Evolutionary conservation across 2,797 vertebrate species (phyloP).

Genomic region (Danio tinwini): DNA sequence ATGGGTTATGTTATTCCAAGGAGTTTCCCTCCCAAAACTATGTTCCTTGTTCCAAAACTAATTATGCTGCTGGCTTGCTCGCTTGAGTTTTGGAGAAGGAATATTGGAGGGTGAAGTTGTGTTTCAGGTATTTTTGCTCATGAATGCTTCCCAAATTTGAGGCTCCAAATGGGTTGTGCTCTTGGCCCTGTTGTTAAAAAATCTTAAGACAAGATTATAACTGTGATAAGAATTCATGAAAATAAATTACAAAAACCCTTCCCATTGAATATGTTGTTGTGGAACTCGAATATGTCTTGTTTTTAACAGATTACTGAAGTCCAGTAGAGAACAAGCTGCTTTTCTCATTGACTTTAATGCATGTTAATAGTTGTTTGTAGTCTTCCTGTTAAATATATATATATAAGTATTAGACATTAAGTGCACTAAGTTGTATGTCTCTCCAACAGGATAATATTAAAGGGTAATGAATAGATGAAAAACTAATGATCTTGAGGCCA

Average conservation of each 20-base stretch:
- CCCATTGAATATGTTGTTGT: not conserved
- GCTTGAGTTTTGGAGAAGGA: not conserved
- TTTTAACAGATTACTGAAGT: not conserved
- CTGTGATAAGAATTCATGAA: not conserved
- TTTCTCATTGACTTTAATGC: too few species aligned
- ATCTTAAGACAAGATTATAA: not conserved
- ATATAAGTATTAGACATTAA: not conserved
- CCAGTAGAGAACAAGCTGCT: too few species aligned
- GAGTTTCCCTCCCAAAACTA: not conserved
- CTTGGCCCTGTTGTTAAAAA: not conserved
- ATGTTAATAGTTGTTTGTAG: too few species aligned
- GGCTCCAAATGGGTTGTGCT: not conserved
- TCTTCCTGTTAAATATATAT: not conserved
- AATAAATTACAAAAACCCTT: not conserved
- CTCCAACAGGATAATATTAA: not conserved
- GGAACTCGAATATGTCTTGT: too few species aligned
- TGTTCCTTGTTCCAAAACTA: not conserved
- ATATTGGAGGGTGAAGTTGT: not conserved
- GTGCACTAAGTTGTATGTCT: not conserved
- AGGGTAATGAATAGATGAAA: not conserved
- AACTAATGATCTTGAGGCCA: not conserved
- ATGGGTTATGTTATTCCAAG: not conserved
- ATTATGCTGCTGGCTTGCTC: not conserved
- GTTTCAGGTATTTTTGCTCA: constrained; percentile 3
- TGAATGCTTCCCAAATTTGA: not conserved